Evolutionary conservation across 2,113 vertebrate species (phyloP).

Genomic region (Rhinoderma darwinii): DNA sequence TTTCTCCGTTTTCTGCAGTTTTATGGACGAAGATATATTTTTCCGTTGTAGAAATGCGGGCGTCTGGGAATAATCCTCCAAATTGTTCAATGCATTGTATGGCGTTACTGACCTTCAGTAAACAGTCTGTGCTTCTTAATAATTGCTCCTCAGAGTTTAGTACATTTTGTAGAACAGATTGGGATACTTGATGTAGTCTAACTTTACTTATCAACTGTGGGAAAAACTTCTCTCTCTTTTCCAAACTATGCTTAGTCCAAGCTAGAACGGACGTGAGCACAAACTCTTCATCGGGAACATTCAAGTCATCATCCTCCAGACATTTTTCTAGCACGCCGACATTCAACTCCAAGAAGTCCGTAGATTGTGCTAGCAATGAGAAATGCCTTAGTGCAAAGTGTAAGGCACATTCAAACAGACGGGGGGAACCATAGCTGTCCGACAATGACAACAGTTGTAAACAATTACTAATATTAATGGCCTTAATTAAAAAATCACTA

Average conservation of each 20-base stretch:
- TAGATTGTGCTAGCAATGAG: slow-evolving; percentile 79
- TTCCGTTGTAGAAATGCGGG: slow-evolving; percentile 88
- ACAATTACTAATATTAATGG: slow-evolving; percentile 88
- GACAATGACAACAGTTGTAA: slow-evolving; percentile 87
- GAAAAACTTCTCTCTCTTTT: slow-evolving; percentile 78
- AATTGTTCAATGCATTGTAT: slow-evolving; percentile 75
- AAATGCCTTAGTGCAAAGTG: slow-evolving; percentile 88
- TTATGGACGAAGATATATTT: slow-evolving; percentile 97
- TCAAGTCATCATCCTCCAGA: slow-evolving; percentile 82
- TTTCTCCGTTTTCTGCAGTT: slow-evolving; percentile 87
- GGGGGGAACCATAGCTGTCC: slow-evolving; percentile 88
- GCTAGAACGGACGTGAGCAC: slow-evolving; percentile 82
- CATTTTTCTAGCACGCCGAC: slow-evolving; percentile 82
- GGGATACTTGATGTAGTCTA: slow-evolving; percentile 87
- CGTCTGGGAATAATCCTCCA: slow-evolving; percentile 85
- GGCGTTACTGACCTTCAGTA: slow-evolving; percentile 75
- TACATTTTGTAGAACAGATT: slow-evolving; percentile 75
- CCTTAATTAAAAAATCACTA: slow-evolving; percentile 92
- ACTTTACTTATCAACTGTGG: slow-evolving; percentile 81
- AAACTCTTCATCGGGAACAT: slow-evolving; percentile 85
- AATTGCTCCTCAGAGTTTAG: slow-evolving; percentile 77
- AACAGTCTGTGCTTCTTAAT: slow-evolving; percentile 73
- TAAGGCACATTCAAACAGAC: slow-evolving; percentile 80
- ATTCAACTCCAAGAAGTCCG: slow-evolving; percentile 91
- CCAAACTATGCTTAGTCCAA: slow-evolving; percentile 82